Evolutionary conservation across 2,888 invertebrate genomes (phyloP).

Genomic region (Eumacrocentrus americanus): DNA sequence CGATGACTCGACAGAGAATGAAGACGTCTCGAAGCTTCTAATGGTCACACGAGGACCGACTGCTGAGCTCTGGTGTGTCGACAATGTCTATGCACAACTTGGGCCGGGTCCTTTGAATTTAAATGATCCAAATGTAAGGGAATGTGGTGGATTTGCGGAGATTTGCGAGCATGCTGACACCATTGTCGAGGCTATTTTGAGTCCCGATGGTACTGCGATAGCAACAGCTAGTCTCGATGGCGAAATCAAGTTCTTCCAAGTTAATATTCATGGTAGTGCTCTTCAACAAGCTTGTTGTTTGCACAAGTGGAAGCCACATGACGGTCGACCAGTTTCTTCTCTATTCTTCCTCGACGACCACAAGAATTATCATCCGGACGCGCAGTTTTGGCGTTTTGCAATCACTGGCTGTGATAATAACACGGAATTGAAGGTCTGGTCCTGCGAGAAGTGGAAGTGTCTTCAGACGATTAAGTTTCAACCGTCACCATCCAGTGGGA

Average conservation of each 20-base stretch:
- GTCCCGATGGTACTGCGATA: constrained; percentile 93
- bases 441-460: constrained; percentile 93
- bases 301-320: constrained; percentile 93
- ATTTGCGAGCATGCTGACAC: constrained; percentile 68
- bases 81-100: constrained; percentile 46
- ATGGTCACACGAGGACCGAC: constrained; percentile 80
- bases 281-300: constrained; percentile 75
- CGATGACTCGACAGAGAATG: constrained; percentile 64
- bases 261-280: constrained; percentile 70
- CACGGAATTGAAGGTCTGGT: constrained; percentile 90
- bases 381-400: constrained; percentile 94
- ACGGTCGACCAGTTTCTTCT: constrained; percentile 82
- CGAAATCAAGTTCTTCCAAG: constrained; percentile 90
- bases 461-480: constrained; percentile 83
- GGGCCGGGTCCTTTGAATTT: constrained; percentile 47
- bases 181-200: constrained; percentile 86
- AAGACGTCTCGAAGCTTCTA: constrained; percentile 78
- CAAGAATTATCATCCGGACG: constrained; percentile 76
- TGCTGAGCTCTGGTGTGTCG: constrained; percentile 62
- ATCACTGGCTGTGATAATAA: constrained; percentile 91
- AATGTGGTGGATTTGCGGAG: constrained; percentile 61
- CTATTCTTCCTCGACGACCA: constrained; percentile 95
- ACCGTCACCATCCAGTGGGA: constrained; percentile 61
- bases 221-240: constrained; percentile 91
- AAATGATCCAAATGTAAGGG: constrained; percentile 48